These are phyloP conservation scores for Gallinago undulata DNA, from an alignment of 2,113 vertebrate species.

Conservation along the genomic window DNA sequence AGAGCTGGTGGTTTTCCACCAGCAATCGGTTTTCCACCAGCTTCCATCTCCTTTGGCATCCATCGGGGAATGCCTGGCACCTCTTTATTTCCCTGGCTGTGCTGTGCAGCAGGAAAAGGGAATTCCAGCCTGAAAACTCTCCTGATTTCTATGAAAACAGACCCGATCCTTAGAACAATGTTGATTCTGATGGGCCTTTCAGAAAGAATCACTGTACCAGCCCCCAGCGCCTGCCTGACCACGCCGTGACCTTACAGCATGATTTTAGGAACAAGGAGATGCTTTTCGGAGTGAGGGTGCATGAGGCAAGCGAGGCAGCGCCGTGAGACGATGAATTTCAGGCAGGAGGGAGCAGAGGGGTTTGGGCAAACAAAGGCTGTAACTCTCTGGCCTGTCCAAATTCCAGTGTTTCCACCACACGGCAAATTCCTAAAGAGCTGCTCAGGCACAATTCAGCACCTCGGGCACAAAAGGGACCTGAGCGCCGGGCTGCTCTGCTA, in stretches of 20 bases:
- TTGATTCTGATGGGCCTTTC: background rate
- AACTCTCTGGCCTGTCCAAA: background rate
- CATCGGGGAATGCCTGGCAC: fast-evolving
- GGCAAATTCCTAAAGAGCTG: background rate
- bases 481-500: background rate
- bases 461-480: fast-evolving
- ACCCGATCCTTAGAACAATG: background rate
- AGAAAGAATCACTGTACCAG: background rate
- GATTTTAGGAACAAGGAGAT: background rate
- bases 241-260: background rate
- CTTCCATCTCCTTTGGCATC: fast-evolving
- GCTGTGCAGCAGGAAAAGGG: background rate
- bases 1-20: background rate
- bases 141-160: background rate
- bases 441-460: background rate
- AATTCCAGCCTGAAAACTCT: background rate
- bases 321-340: fast-evolving
- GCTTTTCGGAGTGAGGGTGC: background rate
- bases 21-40: background rate
- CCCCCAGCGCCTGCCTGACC: background rate
- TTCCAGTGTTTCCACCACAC: background rate
- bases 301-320: background rate
- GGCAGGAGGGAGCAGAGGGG: no score
- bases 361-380: background rate
- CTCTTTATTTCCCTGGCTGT: background rate